phyloP scores from a whole-genome alignment of 1,140 invertebrate species.

The Saccostrea cuccullata region DNA sequence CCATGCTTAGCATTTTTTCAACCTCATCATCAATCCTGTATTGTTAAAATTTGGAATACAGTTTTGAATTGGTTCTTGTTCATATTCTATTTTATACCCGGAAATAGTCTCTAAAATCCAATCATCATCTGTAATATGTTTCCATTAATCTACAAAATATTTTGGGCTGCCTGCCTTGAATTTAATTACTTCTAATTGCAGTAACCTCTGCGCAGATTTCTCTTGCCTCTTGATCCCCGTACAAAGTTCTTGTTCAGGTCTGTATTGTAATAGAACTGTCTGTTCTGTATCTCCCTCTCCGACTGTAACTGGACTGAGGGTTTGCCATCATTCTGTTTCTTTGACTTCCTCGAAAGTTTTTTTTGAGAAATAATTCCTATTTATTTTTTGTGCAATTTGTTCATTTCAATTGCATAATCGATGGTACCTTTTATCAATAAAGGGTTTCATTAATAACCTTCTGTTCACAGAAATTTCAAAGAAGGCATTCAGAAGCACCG shows the following conservation, averaged over 20 bases:
- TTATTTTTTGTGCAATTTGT: neutral
- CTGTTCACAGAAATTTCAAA: neutral
- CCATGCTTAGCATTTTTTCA: conserved; percentile 40
- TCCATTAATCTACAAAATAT: neutral
- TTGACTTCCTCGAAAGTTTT: too few species aligned
- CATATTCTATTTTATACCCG: too few species aligned
- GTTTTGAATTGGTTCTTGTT: neutral
- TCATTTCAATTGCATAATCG: neutral
- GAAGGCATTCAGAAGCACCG: neutral
- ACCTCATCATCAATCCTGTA: conserved; percentile 42
- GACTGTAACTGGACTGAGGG: too few species aligned
- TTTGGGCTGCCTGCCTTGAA: too few species aligned
- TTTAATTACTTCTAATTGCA: too few species aligned
- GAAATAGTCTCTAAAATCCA: conserved; percentile 43
- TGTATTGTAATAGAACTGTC: too few species aligned
- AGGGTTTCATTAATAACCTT: neutral
- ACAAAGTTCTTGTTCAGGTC: too few species aligned
- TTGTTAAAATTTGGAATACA: neutral
- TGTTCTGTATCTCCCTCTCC: too few species aligned
- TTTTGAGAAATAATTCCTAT: neutral
- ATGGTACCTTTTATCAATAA: neutral
- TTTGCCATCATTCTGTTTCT: too few species aligned
- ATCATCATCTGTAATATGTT: conserved; percentile 28
- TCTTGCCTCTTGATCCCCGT: too few species aligned
- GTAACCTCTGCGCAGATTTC: too few species aligned